Evolutionary conservation across 2,888 invertebrate genomes (phyloP), one percentile per base, ranked within the genome.

Genomic region (Ormyrus labotus): DNA sequence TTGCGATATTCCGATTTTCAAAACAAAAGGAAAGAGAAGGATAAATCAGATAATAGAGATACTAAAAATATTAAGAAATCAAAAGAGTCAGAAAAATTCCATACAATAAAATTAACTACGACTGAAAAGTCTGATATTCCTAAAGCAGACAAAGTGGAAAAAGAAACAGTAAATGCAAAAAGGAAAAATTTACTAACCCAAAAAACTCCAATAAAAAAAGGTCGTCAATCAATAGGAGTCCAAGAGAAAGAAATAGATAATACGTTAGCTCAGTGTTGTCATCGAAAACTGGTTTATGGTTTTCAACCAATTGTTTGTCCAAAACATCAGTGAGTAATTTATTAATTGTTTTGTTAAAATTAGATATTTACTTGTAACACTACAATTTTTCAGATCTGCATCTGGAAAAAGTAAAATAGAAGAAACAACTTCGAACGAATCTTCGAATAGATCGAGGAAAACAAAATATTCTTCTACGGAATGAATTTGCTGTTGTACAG

Each of bases 91-190:
- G 4, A 64, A n/a, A 57, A 19, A 0, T 45, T 2, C 19, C n/a
- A n/a, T 9, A 58, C 2, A 2, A 51, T 2, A 10, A 34, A 34
- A 63, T 47, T 57, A 9, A 2, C n/a, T 45, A 11, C 8, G 0
- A 72, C 45, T 7, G 11, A 67, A 11, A 58, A 58, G 3, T 9
- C 51, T n/a, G 72, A 81, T 45, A n/a, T 10, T 10, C 45, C 70
- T 8, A 58, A 60, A 48, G 64, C 11, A 63, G 61, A 64, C 10
- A 81, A 78, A 55, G 63, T 73, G 0, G 72, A 71, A 2, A 81
- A 81, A 50, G 81, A 81, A 69, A 77, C 68, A 4, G 71, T 64
- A 2, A 78, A 81, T 64, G 69, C 57, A 13, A 73, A 69, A 11
- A 78, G 65, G 34, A 72, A 65, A 69, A 53, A 51, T 69, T 81